Conservation (phyloP, 2,888 invertebrate species). For the Erebia ligea region DNA sequence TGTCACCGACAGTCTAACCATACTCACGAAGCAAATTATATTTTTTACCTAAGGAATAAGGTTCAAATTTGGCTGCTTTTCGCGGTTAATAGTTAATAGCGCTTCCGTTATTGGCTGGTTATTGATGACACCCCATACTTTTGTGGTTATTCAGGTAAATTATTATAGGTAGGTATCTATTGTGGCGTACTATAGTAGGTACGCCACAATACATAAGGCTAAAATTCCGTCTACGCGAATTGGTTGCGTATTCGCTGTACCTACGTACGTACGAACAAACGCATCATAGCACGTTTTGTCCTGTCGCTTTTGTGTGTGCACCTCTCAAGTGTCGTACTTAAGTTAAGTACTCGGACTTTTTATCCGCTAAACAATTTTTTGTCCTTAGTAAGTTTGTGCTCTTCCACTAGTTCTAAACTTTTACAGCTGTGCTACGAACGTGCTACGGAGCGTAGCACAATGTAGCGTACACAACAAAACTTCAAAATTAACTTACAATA, state of each 20-base stretch:
- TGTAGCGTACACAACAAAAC: not conserved
- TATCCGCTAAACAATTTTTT: too few species aligned
- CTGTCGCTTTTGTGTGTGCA: not conserved
- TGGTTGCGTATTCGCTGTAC: too few species aligned
- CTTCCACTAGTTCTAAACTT: not conserved
- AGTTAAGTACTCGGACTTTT: too few species aligned
- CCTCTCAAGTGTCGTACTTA: too few species aligned
- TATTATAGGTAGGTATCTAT: not conserved
- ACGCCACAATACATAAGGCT: not conserved
- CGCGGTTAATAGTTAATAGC: constrained; percentile 30
- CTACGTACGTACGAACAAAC: too few species aligned
- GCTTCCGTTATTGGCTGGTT: constrained; percentile 61
- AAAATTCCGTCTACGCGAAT: too few species aligned
- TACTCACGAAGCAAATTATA: constrained; percentile 38
- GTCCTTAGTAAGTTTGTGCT: too few species aligned
- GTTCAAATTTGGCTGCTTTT: constrained; percentile 40
- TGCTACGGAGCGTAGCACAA: constrained; percentile 11
- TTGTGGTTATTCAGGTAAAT: constrained; percentile 13
- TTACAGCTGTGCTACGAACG: constrained; percentile 4
- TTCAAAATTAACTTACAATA: too few species aligned
- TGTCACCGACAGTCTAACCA: constrained; percentile 51
- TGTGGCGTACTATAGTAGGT: not conserved
- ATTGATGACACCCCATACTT: constrained; percentile 29
- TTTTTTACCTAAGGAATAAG: constrained; percentile 33
- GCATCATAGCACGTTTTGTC: not conserved